Evolutionary conservation across 1,140 invertebrate species (phyloP).

Genomic region (Pseudomyrmex dendroicus): DNA sequence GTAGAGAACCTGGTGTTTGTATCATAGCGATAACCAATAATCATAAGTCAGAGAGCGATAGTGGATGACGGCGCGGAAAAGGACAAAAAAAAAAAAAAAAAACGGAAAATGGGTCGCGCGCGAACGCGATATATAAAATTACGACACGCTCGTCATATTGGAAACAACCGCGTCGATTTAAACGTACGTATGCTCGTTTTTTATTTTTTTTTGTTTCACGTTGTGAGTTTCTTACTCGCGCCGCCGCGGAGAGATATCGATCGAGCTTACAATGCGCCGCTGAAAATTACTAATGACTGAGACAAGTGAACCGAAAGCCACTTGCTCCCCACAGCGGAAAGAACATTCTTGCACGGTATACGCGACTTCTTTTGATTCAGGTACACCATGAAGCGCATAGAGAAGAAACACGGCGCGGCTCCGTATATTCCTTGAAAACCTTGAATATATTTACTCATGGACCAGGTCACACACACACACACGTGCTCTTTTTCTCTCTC

Average conservation of each 20-base stretch:
- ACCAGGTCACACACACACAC: constrained; percentile 34
- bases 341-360: constrained; percentile 27
- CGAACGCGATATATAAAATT: constrained; percentile 15
- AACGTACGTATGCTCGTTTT: not conserved
- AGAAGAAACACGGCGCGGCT: constrained; percentile 15
- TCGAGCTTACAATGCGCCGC: not conserved
- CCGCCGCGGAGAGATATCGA: not conserved
- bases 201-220: not conserved
- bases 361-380: constrained; percentile 26
- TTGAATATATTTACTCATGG: constrained; percentile 59
- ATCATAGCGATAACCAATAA: constrained; percentile 35
- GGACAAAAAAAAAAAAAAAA: constrained; percentile 22
- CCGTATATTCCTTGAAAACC: constrained; percentile 54
- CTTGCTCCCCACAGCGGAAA: constrained; percentile 4
- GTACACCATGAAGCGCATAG: constrained; percentile 14
- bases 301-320: constrained; percentile 7
- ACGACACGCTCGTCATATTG: constrained; percentile 3
- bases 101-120: constrained; percentile 48
- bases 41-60: constrained; percentile 37
- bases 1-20: constrained; percentile 30
- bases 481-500: no score
- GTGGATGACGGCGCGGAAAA: not conserved
- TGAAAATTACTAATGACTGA: constrained; percentile 6
- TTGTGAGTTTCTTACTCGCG: not conserved
- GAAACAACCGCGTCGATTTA: constrained; percentile 33